phyloP scores from a whole-genome alignment of 2,113 vertebrate species.

The Ellobius talpinus region DNA sequence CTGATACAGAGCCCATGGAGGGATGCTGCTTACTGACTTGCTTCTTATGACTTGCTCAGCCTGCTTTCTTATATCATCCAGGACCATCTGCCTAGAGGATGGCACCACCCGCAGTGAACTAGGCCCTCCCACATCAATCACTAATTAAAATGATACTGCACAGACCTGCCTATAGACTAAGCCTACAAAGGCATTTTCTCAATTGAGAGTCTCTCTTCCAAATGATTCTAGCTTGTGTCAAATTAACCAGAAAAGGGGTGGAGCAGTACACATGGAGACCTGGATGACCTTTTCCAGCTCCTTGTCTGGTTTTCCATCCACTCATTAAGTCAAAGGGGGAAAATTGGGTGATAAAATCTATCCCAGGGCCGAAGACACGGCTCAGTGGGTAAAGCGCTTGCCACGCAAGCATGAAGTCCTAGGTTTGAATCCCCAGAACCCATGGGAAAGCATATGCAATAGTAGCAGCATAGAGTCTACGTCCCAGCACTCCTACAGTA shows the following conservation, averaged over 20 bases:
- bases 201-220: background rate
- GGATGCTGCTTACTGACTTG: background rate
- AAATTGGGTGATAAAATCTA: background rate
- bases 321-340: background rate
- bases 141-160: background rate
- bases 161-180: background rate
- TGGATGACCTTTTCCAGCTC: background rate
- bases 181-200: background rate
- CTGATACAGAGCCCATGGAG: background rate
- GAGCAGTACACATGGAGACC: background rate
- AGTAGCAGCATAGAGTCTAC: background rate
- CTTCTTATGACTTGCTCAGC: background rate
- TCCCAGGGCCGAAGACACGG: too few species aligned
- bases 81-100: background rate
- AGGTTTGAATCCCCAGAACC: background rate
- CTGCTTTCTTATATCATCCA: background rate
- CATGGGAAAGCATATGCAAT: background rate
- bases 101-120: background rate
- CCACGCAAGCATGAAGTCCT: background rate
- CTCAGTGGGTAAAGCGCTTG: background rate
- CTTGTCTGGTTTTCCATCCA: background rate
- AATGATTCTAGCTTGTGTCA: background rate
- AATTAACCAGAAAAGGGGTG: background rate
- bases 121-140: background rate
- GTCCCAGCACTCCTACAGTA: background rate